Evolutionary conservation across 2,888 invertebrate species (phyloP).

Genomic region (Liodrosophila aerea): DNA sequence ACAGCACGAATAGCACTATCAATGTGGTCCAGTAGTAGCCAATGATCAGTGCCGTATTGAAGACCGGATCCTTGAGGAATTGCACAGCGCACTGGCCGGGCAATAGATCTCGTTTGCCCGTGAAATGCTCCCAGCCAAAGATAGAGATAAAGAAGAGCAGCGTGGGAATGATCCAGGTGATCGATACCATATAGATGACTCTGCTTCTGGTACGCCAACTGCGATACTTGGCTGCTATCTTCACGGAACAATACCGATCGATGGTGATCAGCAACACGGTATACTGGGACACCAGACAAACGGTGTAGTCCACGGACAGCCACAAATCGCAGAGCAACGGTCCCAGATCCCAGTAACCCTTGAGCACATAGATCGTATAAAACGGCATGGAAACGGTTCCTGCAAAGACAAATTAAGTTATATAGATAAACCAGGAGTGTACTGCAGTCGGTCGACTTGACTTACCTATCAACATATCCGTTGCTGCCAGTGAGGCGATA

Average conservation of each 20-base stretch:
- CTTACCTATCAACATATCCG: conserved; percentile 95
- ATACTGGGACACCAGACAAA: conserved; percentile 99
- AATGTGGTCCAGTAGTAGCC: conserved; percentile 99
- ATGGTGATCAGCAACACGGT: conserved; percentile 99
- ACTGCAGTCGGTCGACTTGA: background rate
- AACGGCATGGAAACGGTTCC: conserved; percentile 99
- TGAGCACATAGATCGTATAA: conserved; percentile 97
- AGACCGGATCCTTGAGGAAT: conserved; percentile 97
- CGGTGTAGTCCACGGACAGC: conserved; percentile 99
- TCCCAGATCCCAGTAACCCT: conserved; percentile 98
- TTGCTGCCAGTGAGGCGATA: conserved; percentile 98
- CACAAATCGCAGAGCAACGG: conserved; percentile 98
- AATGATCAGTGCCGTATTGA: conserved; percentile 98
- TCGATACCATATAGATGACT: conserved; percentile 97
- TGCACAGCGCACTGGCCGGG: conserved; percentile 97
- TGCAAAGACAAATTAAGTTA: conserved; percentile 80
- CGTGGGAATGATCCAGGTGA: conserved; percentile 98
- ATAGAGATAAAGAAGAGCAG: conserved; percentile 98
- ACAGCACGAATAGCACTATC: conserved; percentile 96
- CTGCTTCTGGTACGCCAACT: conserved; percentile 97
- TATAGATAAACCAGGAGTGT: too few relatives aligned
- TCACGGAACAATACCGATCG: conserved; percentile 99
- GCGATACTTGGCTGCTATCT: conserved; percentile 97
- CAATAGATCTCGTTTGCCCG: conserved; percentile 93
- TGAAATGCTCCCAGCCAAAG: conserved; percentile 99